phyloP scores from a whole-genome alignment of 1,140 invertebrate genomes.

The Ptiloglossa arizonensis region DNA sequence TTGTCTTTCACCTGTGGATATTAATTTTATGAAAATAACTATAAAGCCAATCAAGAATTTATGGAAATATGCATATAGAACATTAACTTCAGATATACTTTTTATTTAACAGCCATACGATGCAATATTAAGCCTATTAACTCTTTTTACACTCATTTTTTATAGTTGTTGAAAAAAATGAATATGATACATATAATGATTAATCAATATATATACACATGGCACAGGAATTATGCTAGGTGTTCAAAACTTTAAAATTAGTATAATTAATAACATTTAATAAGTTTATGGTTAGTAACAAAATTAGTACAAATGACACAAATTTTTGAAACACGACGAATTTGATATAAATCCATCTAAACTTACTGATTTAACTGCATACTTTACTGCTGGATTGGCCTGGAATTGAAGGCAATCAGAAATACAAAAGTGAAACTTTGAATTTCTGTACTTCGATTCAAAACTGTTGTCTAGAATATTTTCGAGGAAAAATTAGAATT shows the following conservation, averaged over 20 bases:
- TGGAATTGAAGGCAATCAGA: conserved; percentile 78
- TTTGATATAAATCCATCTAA: conserved; percentile 8
- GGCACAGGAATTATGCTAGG: not conserved
- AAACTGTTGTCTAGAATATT: not conserved
- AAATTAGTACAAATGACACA: no score
- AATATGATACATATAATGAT: no score
- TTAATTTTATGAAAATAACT: not conserved
- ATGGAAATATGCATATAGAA: conserved; percentile 3
- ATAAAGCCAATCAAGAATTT: not conserved
- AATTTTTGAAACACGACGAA: not conserved
- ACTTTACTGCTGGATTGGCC: conserved; percentile 92
- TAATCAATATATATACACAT: no score
- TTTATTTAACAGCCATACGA: no score
- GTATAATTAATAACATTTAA: conserved; percentile 7
- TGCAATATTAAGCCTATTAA: not conserved
- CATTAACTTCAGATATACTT: no score
- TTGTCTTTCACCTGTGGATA: conserved; percentile 87
- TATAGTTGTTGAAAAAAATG: not conserved
- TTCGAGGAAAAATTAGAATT: not conserved
- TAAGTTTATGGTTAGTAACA: not conserved
- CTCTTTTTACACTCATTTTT: not conserved
- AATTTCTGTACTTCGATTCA: not conserved
- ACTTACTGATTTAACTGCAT: conserved; percentile 90
- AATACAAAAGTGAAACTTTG: conserved; percentile 18
- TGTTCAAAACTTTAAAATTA: not conserved